Evolutionary conservation across 2,888 invertebrate genomes (phyloP), one percentile per base, ranked within the genome.

Genomic region (Dermolepida albohirtum): DNA sequence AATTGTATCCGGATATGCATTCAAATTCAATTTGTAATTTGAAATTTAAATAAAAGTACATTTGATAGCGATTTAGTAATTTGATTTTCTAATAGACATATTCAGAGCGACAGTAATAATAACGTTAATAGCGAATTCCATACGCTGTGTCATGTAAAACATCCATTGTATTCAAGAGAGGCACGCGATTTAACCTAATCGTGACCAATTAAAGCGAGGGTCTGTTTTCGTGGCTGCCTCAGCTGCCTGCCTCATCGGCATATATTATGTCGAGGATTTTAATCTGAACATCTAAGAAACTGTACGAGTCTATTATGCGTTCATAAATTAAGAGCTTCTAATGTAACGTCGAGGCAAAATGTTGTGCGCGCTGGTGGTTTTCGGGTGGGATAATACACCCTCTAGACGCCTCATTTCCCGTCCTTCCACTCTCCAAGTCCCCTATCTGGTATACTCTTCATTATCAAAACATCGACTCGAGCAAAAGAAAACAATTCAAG

Each of bases 221-320:
- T 54, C 40, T 40, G 16, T 51, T 29, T 51, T 51, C 51, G 22
- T 29, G 51, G 51, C 51, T 12, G 50, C 50, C 27, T 10, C 27
- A 22, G n/a, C 11, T 12, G 16, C 41, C 59, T 29, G 12, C 22
- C 44, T 44, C 59, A 59, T 59, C 59, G 59, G 44, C 59, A 59
- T 59, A 59, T 29, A 59, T 59, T 59, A 47, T 12, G 29, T 29
- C 44, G 34, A 43, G 44, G 59, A 47, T 59, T 59, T 44, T 59
- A 59, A 59, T 59, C 59, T 59, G 41, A 59, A 59, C 59, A 44
- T 59, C 59, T 59, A 59, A 59, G 59, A 44, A 59, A 44, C 59
- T 44, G 59, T 34, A 43, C 27, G 59, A 59, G 59, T 59, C 59
- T 44, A 59, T 59, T 59, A 59, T 29, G 59, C 27, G 14, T 16